These are phyloP conservation scores for Anastatus disparis DNA, from an alignment of 1,140 invertebrate species.

Conservation along the genomic window DNA sequence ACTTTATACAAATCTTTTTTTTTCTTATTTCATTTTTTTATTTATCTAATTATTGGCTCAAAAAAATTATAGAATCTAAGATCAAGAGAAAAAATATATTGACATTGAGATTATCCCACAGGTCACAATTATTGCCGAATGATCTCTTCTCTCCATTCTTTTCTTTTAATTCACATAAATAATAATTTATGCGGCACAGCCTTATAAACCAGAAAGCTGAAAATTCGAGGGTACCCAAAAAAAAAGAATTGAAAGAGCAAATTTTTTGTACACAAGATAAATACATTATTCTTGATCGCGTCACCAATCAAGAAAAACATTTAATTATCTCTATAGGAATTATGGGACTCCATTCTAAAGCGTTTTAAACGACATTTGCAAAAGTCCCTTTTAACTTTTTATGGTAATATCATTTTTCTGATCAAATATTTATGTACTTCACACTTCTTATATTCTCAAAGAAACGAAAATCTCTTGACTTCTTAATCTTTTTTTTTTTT, in stretches of 20 bases:
- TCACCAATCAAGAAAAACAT: slow-evolving; percentile 22
- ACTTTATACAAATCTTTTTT: slow-evolving; percentile 49
- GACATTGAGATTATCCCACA: neutral
- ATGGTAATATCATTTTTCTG: neutral
- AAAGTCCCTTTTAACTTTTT: neutral
- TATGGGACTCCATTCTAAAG: neutral
- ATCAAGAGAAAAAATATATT: slow-evolving; percentile 40
- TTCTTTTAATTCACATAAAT: slow-evolving; percentile 44
- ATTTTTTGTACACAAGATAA: slow-evolving; percentile 34
- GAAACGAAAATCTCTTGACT: neutral
- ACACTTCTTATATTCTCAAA: neutral
- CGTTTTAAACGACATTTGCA: slow-evolving; percentile 19
- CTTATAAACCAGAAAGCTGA: slow-evolving; percentile 22
- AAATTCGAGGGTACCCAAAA: slow-evolving; percentile 4
- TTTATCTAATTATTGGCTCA: slow-evolving; percentile 2
- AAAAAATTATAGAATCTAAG: slow-evolving; percentile 26
- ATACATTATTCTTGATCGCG: slow-evolving; percentile 20
- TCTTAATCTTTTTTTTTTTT: neutral
- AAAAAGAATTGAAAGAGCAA: slow-evolving; percentile 9
- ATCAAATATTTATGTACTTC: neutral
- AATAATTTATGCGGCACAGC: slow-evolving; percentile 28
- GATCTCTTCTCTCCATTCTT: slow-evolving; percentile 40
- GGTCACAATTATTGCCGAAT: slow-evolving; percentile 38
- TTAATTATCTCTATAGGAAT: slow-evolving; percentile 3
- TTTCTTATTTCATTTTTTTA: slow-evolving; percentile 43